Conservation (phyloP, 2,113 vertebrate genomes). For the Heliornis fulica region DNA sequence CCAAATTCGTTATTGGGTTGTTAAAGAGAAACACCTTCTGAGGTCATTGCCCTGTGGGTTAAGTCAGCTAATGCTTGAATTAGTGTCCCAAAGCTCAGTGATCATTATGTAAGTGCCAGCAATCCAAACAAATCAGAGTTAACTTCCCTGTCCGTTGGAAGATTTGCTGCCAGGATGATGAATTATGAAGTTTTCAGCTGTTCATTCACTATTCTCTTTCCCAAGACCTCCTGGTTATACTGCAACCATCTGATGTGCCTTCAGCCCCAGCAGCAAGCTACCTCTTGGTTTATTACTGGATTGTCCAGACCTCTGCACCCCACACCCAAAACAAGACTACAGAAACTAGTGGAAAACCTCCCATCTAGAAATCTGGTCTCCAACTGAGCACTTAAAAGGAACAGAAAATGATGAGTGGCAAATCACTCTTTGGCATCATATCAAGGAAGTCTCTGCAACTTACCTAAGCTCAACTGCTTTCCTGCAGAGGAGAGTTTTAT, state of each 20-base stretch:
- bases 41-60: constrained; percentile 9
- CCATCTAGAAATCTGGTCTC: background rate
- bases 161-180: fast-evolving
- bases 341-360: background rate
- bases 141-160: background rate
- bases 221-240: background rate
- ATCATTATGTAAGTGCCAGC: background rate
- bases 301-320: background rate
- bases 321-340: fast-evolving
- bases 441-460: background rate
- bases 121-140: background rate
- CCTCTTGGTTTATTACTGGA: background rate
- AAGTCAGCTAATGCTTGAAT: background rate
- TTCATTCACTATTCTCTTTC: background rate
- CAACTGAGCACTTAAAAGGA: background rate
- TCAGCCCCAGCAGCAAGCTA: background rate
- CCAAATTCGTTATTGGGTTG: background rate
- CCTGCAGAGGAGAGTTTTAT: background rate
- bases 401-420: background rate
- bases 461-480: background rate
- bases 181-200: background rate
- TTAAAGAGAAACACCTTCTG: background rate
- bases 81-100: background rate
- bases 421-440: background rate
- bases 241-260: background rate